Evolutionary conservation across 2,113 vertebrate genomes (phyloP).

Genomic region (Cygnus atratus): DNA sequence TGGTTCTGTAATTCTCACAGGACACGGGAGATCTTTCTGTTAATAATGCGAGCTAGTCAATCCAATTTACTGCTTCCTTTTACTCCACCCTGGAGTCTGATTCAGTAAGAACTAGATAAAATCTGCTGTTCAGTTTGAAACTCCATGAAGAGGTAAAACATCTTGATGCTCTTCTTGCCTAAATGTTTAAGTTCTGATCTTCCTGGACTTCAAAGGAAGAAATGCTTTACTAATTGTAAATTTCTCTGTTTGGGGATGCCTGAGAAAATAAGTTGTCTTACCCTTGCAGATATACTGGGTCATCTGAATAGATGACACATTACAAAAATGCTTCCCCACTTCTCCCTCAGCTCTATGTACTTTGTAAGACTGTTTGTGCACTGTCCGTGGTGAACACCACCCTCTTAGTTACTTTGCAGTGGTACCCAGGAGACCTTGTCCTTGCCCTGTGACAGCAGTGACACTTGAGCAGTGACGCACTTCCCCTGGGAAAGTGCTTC

Average conservation of each 20-base stretch:
- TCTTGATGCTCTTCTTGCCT: not conserved
- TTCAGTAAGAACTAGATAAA: not conserved
- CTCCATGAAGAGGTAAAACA: not conserved
- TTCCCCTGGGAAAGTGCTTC: rapidly evolving
- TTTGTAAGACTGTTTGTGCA: not conserved
- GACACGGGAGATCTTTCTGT: not conserved
- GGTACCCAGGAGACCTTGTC: not conserved
- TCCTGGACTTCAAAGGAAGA: slow-evolving; percentile 2
- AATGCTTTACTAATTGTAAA: not conserved
- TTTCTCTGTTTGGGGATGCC: not conserved
- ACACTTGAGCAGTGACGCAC: not conserved
- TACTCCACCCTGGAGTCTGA: not conserved
- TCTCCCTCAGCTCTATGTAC: not conserved
- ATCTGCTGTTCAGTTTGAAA: not conserved
- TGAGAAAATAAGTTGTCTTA: not conserved
- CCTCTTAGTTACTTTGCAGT: not conserved
- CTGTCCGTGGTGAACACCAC: not conserved
- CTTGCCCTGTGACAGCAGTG: not conserved
- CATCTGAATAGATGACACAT: not conserved
- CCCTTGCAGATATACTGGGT: not conserved
- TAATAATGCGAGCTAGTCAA: not conserved
- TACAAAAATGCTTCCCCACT: not conserved
- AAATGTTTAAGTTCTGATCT: not conserved
- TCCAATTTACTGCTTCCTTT: not conserved
- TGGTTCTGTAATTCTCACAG: not conserved